Base-by-base conservation (phyloP, 2,797 vertebrate genomes). In the Aeoliscus strigatus region DNA sequence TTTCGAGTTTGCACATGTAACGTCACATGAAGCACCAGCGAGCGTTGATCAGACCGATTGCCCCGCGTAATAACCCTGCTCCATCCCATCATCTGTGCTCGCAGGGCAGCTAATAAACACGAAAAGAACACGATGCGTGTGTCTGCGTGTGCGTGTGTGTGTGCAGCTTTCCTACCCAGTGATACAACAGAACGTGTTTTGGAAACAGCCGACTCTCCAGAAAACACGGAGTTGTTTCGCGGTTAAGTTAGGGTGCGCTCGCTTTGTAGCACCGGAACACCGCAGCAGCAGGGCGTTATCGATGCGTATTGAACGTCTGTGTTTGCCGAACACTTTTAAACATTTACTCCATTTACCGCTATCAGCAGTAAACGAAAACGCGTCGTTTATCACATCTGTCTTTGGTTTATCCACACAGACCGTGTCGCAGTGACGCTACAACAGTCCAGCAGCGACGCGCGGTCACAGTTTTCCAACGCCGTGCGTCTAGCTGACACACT, bases 401-500 rank as follows among this genome's bases (percentile, higher is more conserved):
- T 21, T 6, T 21, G 3, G 6, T 21, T 21, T 21, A 21, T 21
- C 3, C 6, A 6, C n/a, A 21, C 18, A 21, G 6, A 3, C 18
- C 6, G 18, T 21, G 18, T 6, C 6, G 18, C 6, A 21, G 18
- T 21, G 3, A 21, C 18, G 18, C 18, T 21, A 21, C 3, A 21
- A 21, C 3, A 21, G 6, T 21, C 18, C 18, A 21, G 18, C 18
- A 21, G 6, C 28, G 13, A 5, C 30, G 6, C 15, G 11, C 7
- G 9, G 42, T 65, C 54, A 63, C 44, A 42, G 52, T 48, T 49
- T 67, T 73, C 4, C 29, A 73, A 44, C 61, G 41, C 37, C 46
- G 48, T 57, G 26, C 67, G 67, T 62, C 27, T 9, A 18, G 55
- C 39, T 78, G 74, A 80, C 70, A 72, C 49, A 73, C 52, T 33